Percentiles rank a stretch among this genome's conserved stretches.
Conservation (phyloP, 2,888 invertebrate genomes). For the Tipula vernalis region DNA sequence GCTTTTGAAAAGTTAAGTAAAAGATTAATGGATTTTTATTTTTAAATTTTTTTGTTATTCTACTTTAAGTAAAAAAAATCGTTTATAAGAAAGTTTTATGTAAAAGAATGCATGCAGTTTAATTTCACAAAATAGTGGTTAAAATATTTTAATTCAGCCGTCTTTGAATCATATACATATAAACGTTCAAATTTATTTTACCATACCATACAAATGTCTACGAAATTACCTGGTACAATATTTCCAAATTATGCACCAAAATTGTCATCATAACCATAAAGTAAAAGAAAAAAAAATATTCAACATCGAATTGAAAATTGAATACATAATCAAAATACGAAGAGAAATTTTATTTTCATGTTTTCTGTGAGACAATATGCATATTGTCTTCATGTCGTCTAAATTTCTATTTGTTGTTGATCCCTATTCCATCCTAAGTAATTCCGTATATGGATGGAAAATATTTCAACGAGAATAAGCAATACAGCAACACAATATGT, state of each 20-base stretch:
- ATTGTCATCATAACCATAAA: not conserved
- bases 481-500: not conserved
- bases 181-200: too few species aligned
- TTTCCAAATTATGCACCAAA: not conserved
- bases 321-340: not conserved
- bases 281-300: not conserved
- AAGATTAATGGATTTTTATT: constrained; percentile 10
- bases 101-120: not conserved
- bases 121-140: not conserved
- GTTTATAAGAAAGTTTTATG: not conserved
- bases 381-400: not conserved
- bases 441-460: not conserved
- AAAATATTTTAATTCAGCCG: not conserved
- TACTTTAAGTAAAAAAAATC: not conserved
- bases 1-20: constrained; percentile 11
- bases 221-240: not conserved
- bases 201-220: not conserved
- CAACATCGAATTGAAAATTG: not conserved
- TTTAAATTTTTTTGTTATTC: not conserved
- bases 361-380: not conserved
- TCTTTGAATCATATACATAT: not conserved
- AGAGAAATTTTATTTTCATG: not conserved
- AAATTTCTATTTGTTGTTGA: not conserved
- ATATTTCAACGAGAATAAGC: not conserved
- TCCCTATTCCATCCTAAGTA: not conserved